phyloP scores from a whole-genome alignment of 23 tunicate genomes.

The Oikopleura dioica region DNA sequence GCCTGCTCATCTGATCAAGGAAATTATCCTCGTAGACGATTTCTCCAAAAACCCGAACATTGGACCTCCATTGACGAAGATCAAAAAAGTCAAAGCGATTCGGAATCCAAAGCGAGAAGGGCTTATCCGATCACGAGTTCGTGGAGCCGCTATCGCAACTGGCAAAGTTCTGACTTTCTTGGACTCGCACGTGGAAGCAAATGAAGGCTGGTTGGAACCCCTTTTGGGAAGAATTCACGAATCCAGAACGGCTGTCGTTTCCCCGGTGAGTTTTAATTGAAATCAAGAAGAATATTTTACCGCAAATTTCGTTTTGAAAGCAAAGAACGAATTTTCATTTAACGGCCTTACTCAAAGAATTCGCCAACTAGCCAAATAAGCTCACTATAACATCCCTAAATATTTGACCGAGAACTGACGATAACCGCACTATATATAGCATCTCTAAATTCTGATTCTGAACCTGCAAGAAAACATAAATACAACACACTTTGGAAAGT shows the following conservation, averaged over 20 bases:
- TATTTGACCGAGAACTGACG: no score
- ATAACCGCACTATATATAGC: no score
- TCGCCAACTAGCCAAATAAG: no score
- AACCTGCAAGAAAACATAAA: no score
- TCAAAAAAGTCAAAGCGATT: constrained; percentile 40
- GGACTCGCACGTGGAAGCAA: constrained; percentile 93
- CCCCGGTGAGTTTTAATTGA: constrained; percentile 18
- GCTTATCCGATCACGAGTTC: constrained; percentile 65
- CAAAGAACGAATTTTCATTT: no score
- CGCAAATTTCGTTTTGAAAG: no score
- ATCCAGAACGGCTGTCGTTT: constrained; percentile 51
- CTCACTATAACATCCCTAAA: no score
- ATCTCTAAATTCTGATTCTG: no score
- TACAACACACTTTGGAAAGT: no score
- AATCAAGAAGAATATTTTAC: no score
- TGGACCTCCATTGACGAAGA: background rate
- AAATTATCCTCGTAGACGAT: constrained; percentile 88
- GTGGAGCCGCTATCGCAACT: constrained; percentile 67
- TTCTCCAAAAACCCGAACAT: constrained; percentile 48
- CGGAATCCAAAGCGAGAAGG: constrained; percentile 80
- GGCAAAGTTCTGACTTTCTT: constrained; percentile 80
- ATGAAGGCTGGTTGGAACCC: constrained; percentile 69
- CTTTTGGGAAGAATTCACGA: constrained; percentile 29
- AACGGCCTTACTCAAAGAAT: no score
- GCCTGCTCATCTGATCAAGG: constrained; percentile 52